Evolutionary conservation across 2,888 invertebrate genomes (phyloP).

Genomic region (Parnassius smintheus): DNA sequence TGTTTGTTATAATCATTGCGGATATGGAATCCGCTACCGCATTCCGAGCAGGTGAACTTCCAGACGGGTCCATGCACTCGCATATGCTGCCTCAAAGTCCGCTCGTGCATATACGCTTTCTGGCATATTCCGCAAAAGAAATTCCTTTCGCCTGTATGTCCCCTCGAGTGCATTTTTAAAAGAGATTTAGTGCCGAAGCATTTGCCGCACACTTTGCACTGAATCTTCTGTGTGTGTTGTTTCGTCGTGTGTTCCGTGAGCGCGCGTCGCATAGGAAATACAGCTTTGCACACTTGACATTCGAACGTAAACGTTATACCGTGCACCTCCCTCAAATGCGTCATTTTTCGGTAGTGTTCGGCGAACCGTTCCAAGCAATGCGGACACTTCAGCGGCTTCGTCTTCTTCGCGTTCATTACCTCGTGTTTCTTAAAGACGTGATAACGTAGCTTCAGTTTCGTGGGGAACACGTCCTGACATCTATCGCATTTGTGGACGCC

Average conservation of each 20-base stretch:
- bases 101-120: conserved; percentile 70
- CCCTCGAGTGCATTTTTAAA: conserved; percentile 65
- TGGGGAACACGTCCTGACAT: conserved; percentile 63
- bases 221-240: conserved; percentile 64
- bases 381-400: conserved; percentile 68
- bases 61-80: conserved; percentile 58
- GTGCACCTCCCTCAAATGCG: conserved; percentile 65
- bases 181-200: conserved; percentile 66
- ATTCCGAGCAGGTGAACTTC: conserved; percentile 62
- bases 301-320: conserved; percentile 68
- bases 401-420: conserved; percentile 57
- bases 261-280: conserved; percentile 61
- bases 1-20: conserved; percentile 66
- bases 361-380: conserved; percentile 70
- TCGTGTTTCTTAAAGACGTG: conserved; percentile 69
- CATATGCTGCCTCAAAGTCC: conserved; percentile 70
- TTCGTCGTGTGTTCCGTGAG: conserved; percentile 71
- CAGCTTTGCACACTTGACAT: conserved; percentile 59
- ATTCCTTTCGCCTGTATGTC: conserved; percentile 68
- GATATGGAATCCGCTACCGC: conserved; percentile 62
- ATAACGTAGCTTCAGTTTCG: conserved; percentile 65
- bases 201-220: conserved; percentile 67
- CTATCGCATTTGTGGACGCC: conserved; percentile 65
- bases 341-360: conserved; percentile 72
- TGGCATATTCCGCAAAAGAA: conserved; percentile 65